Conservation (phyloP, 53 echinoderm and acorn worm species). For the Pentamera pediparva region DNA sequence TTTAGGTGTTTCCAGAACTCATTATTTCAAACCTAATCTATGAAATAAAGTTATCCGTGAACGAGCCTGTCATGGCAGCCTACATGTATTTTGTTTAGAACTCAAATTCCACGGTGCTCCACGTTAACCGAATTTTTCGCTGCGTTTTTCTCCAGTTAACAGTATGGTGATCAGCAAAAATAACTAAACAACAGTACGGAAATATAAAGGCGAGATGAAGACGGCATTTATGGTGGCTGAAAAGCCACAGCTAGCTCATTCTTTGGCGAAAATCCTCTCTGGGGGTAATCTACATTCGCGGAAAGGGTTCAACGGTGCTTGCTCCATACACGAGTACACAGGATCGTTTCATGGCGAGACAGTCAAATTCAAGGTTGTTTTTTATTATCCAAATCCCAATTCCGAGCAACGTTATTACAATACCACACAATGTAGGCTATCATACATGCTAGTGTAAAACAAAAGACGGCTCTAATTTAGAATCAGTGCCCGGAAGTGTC, state of each 20-base stretch:
- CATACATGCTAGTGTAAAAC: too few relatives aligned
- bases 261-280: slow-evolving; percentile 89
- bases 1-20: not conserved
- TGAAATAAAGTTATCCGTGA: not conserved
- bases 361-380: slow-evolving; percentile 75
- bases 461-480: too few relatives aligned
- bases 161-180: not conserved
- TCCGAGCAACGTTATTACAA: too few relatives aligned
- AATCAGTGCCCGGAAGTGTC: too few relatives aligned
- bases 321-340: slow-evolving; percentile 89
- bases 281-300: slow-evolving; percentile 70
- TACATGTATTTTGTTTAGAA: not conserved
- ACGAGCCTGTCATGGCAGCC: slow-evolving; percentile 35
- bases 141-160: too few relatives aligned
- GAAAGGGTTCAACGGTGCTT: slow-evolving; percentile 87
- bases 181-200: not conserved
- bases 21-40: not conserved
- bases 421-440: too few relatives aligned
- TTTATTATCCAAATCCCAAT: too few relatives aligned
- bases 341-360: slow-evolving; percentile 73
- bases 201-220: slow-evolving; percentile 73
- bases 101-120: slow-evolving; percentile 1
- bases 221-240: slow-evolving; percentile 91
- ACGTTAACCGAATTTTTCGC: slow-evolving; percentile 9
- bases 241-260: slow-evolving; percentile 93